These are phyloP conservation scores for Triplophysa siluroides DNA, from an alignment of 2,113 vertebrate species.

Conservation along the genomic window DNA sequence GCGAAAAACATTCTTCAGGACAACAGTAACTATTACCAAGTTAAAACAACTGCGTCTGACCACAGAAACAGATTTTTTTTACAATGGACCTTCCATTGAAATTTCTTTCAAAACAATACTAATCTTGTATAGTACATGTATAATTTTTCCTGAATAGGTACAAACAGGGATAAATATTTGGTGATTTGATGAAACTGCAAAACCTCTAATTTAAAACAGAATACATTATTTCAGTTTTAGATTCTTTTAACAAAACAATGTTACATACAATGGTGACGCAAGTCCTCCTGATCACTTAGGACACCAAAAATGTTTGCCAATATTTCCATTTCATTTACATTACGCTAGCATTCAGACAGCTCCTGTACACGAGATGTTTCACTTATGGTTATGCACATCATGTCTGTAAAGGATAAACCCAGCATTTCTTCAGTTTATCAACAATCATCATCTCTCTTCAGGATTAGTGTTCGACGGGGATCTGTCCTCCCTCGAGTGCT, in stretches of 20 bases:
- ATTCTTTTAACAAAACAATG: conserved; percentile 40
- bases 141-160: conserved; percentile 47
- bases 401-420: conserved; percentile 44
- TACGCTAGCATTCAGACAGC: conserved; percentile 51
- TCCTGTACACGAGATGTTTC: conserved; percentile 55
- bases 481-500: conserved; percentile 41
- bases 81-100: conserved; percentile 40
- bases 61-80: conserved; percentile 10
- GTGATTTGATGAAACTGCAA: conserved; percentile 45
- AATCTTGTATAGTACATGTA: conserved; percentile 44
- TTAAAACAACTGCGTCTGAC: conserved; percentile 43
- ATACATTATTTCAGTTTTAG: conserved; percentile 43
- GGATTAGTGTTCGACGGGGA: conserved; percentile 52
- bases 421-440: conserved; percentile 33
- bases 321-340: conserved; percentile 51
- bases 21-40: conserved; percentile 29
- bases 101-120: conserved; percentile 42
- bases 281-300: conserved; percentile 44
- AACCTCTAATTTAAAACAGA: conserved; percentile 51
- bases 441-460: conserved; percentile 39
- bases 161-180: conserved; percentile 49
- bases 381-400: conserved; percentile 56
- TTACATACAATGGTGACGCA: conserved; percentile 49
- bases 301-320: conserved; percentile 46
- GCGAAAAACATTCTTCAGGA: conserved; percentile 42